Conservation (phyloP, 2,888 invertebrate species). For the Macrosoma leucophasiata region DNA sequence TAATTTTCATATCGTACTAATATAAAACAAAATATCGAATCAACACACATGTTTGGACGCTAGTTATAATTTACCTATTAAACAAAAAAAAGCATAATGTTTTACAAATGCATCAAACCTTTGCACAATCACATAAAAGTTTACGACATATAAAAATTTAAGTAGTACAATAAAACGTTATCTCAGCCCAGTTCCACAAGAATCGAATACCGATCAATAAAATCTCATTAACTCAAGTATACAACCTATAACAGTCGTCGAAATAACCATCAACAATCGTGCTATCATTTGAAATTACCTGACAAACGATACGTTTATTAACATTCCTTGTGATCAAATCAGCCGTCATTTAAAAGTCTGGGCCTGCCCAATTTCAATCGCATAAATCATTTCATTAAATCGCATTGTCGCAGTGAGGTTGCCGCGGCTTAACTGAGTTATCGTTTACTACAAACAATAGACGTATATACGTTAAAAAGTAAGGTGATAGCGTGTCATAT, state of each 20-base stretch:
- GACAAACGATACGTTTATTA: slow-evolving; percentile 19
- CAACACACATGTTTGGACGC: no score
- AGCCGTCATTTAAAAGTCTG: slow-evolving; percentile 8
- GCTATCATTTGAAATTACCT: slow-evolving; percentile 22
- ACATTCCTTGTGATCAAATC: slow-evolving; percentile 18
- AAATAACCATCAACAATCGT: slow-evolving; percentile 19
- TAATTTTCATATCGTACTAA: no score
- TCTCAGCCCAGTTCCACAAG: slow-evolving; percentile 12
- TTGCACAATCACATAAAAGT: no score
- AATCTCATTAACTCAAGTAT: slow-evolving; percentile 19
- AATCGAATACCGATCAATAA: slow-evolving; percentile 16
- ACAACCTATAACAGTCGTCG: slow-evolving; percentile 13
- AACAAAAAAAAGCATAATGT: no score
- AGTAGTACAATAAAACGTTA: slow-evolving; percentile 15
- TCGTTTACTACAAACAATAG: slow-evolving; percentile 65
- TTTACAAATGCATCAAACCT: no score
- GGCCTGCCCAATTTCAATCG: slow-evolving; percentile 7
- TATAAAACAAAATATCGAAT: no score
- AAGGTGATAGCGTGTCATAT: slow-evolving; percentile 49
- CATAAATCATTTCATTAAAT: slow-evolving; percentile 21
- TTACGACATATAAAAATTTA: no score
- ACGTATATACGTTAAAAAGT: slow-evolving; percentile 53
- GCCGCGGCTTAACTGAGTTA: slow-evolving; percentile 39
- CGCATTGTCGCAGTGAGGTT: slow-evolving; percentile 28
- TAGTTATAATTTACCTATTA: no score